Percentiles rank a stretch among this genome's conserved stretches.
phyloP scores from a whole-genome alignment of 2,113 vertebrate genomes.

The Nothobranchius furzeri region DNA sequence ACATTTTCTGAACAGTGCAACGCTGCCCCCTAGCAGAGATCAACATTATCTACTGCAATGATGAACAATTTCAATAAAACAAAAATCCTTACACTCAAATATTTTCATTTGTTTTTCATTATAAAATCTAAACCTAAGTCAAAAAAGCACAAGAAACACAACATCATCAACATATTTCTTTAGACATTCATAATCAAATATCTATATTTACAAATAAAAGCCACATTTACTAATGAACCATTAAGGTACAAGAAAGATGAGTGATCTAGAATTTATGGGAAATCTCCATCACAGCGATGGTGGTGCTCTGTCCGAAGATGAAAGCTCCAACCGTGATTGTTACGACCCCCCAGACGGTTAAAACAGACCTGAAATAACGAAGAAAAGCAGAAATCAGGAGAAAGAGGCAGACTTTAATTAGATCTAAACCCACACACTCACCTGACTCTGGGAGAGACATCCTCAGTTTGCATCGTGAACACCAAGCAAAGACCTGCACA shows the following conservation, averaged over 20 bases:
- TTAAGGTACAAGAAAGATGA: conserved; percentile 26
- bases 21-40: conserved; percentile 57
- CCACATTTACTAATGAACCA: conserved; percentile 15
- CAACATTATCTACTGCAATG: not conserved
- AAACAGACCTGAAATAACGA: conserved; percentile 72
- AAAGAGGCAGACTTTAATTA: not conserved
- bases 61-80: not conserved
- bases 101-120: not conserved
- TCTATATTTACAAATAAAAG: conserved; percentile 24
- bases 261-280: conserved; percentile 63
- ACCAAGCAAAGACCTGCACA: conserved; percentile 89
- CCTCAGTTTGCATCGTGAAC: conserved; percentile 77
- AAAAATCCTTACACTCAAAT: not conserved
- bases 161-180: not conserved
- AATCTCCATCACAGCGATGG: conserved; percentile 82
- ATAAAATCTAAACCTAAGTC: not conserved
- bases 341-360: conserved; percentile 84
- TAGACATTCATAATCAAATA: not conserved
- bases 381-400: not conserved
- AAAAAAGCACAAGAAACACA: conserved; percentile 19
- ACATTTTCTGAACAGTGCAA: conserved; percentile 33
- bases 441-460: conserved; percentile 77
- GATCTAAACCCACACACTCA: conserved; percentile 62
- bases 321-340: conserved; percentile 84
- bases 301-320: conserved; percentile 90